These are phyloP conservation scores for Colius striatus DNA, from an alignment of 2,113 vertebrate genomes.

Conservation along the genomic window DNA sequence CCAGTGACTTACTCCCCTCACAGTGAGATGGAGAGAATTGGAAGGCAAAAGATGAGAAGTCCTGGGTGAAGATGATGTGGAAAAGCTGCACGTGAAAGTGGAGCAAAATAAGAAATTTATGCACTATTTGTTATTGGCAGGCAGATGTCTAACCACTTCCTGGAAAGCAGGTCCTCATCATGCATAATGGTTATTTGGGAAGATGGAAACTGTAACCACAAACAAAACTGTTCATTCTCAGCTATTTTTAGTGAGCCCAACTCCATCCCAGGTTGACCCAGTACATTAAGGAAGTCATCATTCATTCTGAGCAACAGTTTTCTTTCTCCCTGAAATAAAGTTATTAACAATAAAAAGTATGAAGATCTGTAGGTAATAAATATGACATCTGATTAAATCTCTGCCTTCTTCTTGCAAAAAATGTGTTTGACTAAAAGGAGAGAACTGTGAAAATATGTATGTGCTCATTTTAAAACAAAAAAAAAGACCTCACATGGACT, in stretches of 20 bases:
- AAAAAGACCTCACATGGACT: neutral
- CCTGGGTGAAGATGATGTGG: neutral
- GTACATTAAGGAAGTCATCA: neutral
- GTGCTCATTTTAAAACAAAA: neutral
- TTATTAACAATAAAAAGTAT: neutral
- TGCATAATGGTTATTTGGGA: fast-evolving
- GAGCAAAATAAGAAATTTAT: neutral
- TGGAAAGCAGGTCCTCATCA: neutral
- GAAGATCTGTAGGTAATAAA: neutral
- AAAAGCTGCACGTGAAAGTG: fast-evolving
- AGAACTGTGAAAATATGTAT: neutral
- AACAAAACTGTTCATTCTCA: too few relatives aligned
- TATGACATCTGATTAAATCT: neutral
- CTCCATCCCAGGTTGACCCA: neutral
- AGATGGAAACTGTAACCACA: neutral
- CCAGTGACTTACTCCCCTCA: neutral
- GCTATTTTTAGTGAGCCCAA: too few relatives aligned
- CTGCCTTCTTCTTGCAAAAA: neutral
- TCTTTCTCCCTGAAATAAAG: neutral
- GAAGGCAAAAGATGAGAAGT: neutral
- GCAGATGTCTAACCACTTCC: neutral
- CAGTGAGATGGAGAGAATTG: neutral
- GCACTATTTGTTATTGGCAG: neutral
- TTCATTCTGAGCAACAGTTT: neutral
- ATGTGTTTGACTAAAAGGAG: neutral